Evolutionary conservation across 1,140 invertebrate genomes (phyloP).

Genomic region (Anadara kagoshimensis): DNA sequence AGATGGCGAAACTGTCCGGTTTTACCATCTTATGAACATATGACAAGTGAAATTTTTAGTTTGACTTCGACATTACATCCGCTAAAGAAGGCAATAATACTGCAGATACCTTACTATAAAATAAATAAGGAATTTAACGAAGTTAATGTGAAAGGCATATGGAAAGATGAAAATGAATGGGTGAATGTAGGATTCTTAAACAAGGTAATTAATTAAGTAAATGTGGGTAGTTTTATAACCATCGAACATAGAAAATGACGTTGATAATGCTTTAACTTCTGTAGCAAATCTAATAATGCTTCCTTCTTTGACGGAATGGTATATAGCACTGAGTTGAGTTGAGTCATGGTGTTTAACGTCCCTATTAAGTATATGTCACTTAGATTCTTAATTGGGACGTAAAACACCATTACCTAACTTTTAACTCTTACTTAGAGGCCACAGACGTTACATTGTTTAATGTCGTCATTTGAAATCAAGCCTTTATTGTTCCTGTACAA

Average conservation of each 20-base stretch:
- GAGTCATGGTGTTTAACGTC: too few species aligned
- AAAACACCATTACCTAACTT: too few species aligned
- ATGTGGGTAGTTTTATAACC: not conserved
- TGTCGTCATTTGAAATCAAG: too few species aligned
- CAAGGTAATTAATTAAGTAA: conserved; percentile 44
- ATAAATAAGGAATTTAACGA: conserved; percentile 53
- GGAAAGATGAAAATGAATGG: conserved; percentile 62
- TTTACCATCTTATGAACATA: conserved; percentile 49
- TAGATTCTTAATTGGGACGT: too few species aligned
- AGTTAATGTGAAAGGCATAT: conserved; percentile 63
- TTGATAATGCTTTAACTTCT: too few species aligned
- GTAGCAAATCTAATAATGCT: too few species aligned
- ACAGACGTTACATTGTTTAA: too few species aligned
- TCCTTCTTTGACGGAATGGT: too few species aligned
- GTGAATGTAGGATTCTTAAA: conserved; percentile 59
- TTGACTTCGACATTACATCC: conserved; percentile 46
- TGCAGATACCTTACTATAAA: conserved; percentile 58
- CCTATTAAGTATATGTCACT: too few species aligned
- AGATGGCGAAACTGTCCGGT: conserved; percentile 54
- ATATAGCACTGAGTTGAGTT: too few species aligned
- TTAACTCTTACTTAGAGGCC: too few species aligned
- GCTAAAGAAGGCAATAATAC: conserved; percentile 54
- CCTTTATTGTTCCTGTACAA: too few species aligned
- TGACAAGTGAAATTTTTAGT: conserved; percentile 60
- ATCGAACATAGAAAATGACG: not conserved